Conservation (phyloP, 2,113 vertebrate genomes). For the Gymnobelideus leadbeateri region DNA sequence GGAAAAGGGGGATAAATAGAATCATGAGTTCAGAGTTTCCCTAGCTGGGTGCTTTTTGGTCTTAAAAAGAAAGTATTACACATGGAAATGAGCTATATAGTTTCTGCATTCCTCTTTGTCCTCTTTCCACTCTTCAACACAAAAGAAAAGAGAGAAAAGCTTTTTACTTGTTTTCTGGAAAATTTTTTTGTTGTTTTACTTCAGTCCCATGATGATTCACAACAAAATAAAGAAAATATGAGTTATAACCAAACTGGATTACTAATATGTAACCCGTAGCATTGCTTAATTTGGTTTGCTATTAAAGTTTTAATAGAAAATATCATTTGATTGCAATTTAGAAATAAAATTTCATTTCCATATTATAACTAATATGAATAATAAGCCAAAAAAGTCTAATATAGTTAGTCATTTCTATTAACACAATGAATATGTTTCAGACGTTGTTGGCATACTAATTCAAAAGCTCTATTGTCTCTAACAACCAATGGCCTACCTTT, state of each 20-base stretch:
- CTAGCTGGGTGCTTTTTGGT: background rate
- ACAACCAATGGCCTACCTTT: conserved; percentile 11
- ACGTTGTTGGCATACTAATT: conserved; percentile 81
- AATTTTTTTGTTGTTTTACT: conserved; percentile 75
- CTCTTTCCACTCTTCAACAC: background rate
- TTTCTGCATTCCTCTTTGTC: conserved; percentile 25
- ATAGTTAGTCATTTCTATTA: conserved; percentile 84
- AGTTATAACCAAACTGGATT: conserved; percentile 82
- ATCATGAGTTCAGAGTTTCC: background rate
- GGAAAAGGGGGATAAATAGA: background rate
- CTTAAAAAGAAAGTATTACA: conserved; percentile 20
- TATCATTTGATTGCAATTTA: conserved; percentile 87
- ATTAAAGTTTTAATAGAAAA: conserved; percentile 89
- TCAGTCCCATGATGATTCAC: conserved; percentile 80
- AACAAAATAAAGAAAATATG: conserved; percentile 77
- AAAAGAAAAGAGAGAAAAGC: conserved; percentile 33
- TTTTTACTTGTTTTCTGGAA: conserved; percentile 71
- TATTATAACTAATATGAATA: conserved; percentile 87
- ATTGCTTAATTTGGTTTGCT: conserved; percentile 87
- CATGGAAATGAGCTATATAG: conserved; percentile 31
- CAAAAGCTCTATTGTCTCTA: conserved; percentile 60
- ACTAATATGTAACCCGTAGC: conserved; percentile 85
- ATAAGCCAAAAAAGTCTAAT: conserved; percentile 84
- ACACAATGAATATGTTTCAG: conserved; percentile 81
- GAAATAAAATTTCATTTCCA: conserved; percentile 85